These are phyloP conservation scores for Chionis minor DNA, from an alignment of 2,113 vertebrate genomes.

Conservation along the genomic window DNA sequence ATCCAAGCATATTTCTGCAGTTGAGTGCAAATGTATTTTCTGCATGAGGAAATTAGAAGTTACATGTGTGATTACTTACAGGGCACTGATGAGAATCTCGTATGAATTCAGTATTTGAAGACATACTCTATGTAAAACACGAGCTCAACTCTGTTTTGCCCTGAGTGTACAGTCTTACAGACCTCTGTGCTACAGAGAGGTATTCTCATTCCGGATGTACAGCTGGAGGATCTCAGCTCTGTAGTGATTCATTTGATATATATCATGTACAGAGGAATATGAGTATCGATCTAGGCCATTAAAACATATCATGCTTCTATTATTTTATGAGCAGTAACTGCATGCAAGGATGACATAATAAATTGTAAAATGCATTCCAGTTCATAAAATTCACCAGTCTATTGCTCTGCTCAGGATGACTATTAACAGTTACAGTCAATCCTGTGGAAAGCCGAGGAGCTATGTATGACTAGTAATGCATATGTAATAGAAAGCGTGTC, in stretches of 20 bases:
- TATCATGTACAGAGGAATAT: background rate
- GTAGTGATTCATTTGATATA: background rate
- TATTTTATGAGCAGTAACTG: background rate
- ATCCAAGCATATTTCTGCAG: background rate
- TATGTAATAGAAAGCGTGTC: background rate
- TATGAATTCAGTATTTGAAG: background rate
- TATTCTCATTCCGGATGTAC: background rate
- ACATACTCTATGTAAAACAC: fast-evolving
- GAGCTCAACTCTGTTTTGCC: background rate
- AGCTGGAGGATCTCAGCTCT: background rate
- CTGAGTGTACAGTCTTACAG: background rate
- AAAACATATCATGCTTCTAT: background rate
- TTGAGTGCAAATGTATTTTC: background rate
- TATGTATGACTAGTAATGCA: background rate
- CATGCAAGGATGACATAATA: background rate
- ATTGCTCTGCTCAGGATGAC: background rate
- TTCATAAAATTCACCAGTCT: background rate
- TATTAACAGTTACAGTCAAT: background rate
- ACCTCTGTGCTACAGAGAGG: background rate
- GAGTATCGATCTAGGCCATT: conserved; percentile 1
- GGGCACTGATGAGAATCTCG: background rate
- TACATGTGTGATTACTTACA: background rate
- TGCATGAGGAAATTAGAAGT: background rate
- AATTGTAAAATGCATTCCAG: background rate
- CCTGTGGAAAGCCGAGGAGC: background rate